A percentile compares a stretch with the other conserved stretches of the same genome.
phyloP scores from a whole-genome alignment of 1,140 invertebrate species.

The Daktulosphaira vitifoliae region DNA sequence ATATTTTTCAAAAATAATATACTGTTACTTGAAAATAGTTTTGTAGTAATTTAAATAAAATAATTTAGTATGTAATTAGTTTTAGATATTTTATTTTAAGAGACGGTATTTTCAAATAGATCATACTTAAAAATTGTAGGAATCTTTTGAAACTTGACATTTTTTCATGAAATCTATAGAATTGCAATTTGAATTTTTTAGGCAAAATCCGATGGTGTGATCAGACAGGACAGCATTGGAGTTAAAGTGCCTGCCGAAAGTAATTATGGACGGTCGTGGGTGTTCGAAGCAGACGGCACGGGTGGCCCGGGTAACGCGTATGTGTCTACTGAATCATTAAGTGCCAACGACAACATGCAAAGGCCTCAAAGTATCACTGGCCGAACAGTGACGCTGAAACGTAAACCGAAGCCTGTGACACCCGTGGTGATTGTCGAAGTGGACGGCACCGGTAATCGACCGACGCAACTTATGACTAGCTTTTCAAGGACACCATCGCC shows the following conservation, averaged over 20 bases:
- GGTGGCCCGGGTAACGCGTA: slow-evolving; percentile 45
- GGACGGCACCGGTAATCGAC: slow-evolving; percentile 14
- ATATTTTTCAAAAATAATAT: no score
- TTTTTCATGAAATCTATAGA: no score
- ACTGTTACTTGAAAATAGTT: no score
- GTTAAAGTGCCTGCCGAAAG: not conserved
- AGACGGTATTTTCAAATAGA: no score
- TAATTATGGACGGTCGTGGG: slow-evolving; percentile 46
- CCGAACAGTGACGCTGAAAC: slow-evolving; percentile 25
- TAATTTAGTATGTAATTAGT: no score
- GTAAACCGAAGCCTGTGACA: slow-evolving; percentile 18
- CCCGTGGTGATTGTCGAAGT: slow-evolving; percentile 16
- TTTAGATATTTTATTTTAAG: no score
- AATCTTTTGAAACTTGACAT: no score
- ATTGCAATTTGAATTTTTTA: no score
- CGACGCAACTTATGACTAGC: slow-evolving; percentile 44
- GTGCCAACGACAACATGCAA: slow-evolving; percentile 41
- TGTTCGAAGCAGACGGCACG: slow-evolving; percentile 45
- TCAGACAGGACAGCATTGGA: not conserved
- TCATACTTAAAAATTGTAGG: no score
- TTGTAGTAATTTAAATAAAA: no score
- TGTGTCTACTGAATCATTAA: slow-evolving; percentile 43
- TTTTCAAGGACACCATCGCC: slow-evolving; percentile 46
- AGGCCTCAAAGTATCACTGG: slow-evolving; percentile 26
- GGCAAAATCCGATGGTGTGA: slow-evolving; percentile 10